These are phyloP conservation scores for Erpornis zantholeuca DNA, from an alignment of 2,113 vertebrate species.

Conservation along the genomic window DNA sequence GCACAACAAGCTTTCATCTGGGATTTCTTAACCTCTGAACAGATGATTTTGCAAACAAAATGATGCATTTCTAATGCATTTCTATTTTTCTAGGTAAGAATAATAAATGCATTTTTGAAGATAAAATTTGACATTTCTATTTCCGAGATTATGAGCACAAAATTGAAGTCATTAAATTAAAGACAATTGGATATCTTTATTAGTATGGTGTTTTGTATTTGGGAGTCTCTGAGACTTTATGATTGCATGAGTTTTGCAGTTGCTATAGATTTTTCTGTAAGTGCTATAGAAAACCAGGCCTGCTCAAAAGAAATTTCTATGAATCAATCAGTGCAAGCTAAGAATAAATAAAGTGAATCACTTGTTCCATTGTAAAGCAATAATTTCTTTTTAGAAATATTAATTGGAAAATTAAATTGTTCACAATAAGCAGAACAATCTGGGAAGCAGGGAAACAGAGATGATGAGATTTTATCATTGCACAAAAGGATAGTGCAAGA, in stretches of 20 bases:
- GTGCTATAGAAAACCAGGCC: neutral
- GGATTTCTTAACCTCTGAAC: neutral
- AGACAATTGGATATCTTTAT: neutral
- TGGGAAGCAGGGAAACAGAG: neutral
- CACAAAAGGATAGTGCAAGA: neutral
- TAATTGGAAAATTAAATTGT: neutral
- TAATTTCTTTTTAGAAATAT: neutral
- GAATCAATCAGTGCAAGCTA: neutral
- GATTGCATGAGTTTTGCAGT: neutral
- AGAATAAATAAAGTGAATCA: neutral
- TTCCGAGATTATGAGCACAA: neutral
- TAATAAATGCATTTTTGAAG: neutral
- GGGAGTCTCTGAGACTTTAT: neutral
- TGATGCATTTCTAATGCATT: neutral
- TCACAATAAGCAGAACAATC: neutral
- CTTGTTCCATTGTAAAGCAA: neutral
- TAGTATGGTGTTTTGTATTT: neutral
- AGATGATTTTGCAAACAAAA: slow-evolving; percentile 20
- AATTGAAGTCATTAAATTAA: neutral
- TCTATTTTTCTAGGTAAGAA: neutral
- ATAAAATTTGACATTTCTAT: neutral
- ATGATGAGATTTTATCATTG: neutral
- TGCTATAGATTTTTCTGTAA: neutral
- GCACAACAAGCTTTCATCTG: neutral
- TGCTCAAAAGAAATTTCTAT: neutral